Conservation (phyloP, 2,888 invertebrate species). For the Dryobotodes eremita region DNA sequence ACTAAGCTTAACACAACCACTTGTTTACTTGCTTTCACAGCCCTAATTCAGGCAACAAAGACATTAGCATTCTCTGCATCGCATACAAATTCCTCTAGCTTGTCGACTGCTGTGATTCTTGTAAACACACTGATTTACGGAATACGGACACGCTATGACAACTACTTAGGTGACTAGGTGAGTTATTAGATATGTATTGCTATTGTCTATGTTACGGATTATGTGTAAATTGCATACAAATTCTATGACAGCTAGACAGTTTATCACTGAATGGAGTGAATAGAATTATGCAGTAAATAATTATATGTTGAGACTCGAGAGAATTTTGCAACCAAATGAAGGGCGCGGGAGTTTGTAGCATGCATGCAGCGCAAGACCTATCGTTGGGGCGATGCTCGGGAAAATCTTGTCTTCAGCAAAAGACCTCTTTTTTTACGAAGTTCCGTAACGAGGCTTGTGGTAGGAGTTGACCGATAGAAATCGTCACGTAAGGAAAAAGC, state of each 20-base stretch:
- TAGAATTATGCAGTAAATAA: slow-evolving; percentile 14
- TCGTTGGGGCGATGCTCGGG: too few relatives aligned
- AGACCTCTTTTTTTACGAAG: neutral
- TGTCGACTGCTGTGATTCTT: slow-evolving; percentile 71
- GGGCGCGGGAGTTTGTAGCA: neutral
- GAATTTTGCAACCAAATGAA: neutral
- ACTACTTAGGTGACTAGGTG: slow-evolving; percentile 11
- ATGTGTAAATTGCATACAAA: slow-evolving; percentile 57
- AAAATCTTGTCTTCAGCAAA: neutral
- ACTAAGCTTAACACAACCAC: slow-evolving; percentile 5
- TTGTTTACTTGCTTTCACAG: slow-evolving; percentile 43
- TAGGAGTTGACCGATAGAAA: too few relatives aligned
- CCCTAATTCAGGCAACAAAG: slow-evolving; percentile 73
- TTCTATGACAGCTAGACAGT: slow-evolving; percentile 48
- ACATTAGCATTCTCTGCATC: slow-evolving; percentile 78
- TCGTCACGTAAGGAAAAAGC: too few relatives aligned
- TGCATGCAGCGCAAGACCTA: neutral
- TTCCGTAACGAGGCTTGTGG: too few relatives aligned
- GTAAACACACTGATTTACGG: slow-evolving; percentile 75
- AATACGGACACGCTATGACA: slow-evolving; percentile 66
- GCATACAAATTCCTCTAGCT: slow-evolving; percentile 78
- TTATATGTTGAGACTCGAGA: neutral
- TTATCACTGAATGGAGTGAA: slow-evolving; percentile 27
- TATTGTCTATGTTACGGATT: slow-evolving; percentile 50
- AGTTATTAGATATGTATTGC: slow-evolving; percentile 21